Evolutionary conservation across 2,113 vertebrate species (phyloP).

Genomic region (Osmerus mordax): DNA sequence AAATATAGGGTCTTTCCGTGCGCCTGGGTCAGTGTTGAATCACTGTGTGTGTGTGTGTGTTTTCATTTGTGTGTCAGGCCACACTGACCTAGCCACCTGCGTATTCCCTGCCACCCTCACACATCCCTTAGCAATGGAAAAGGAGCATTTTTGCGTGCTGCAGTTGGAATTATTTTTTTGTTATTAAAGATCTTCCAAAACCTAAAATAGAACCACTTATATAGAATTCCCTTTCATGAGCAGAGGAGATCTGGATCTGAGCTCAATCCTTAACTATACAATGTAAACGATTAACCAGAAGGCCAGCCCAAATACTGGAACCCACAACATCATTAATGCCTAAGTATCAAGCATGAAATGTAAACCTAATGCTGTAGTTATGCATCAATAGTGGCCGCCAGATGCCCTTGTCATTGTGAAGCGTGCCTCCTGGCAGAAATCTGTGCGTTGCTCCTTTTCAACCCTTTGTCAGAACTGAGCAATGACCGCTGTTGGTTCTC

Average conservation of each 20-base stretch:
- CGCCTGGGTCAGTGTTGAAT: slow-evolving; percentile 16
- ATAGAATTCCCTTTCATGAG: background rate
- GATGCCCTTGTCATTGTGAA: slow-evolving; percentile 12
- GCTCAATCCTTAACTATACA: too few species aligned
- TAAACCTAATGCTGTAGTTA: background rate
- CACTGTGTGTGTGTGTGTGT: slow-evolving; percentile 22
- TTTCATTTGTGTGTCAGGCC: background rate
- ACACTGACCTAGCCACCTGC: slow-evolving; percentile 11
- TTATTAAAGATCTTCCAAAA: background rate
- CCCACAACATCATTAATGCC: too few species aligned
- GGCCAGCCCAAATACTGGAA: too few species aligned
- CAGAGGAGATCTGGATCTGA: too few species aligned
- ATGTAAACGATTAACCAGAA: too few species aligned
- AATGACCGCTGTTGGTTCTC: slow-evolving; percentile 11
- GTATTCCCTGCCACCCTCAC: slow-evolving; percentile 13
- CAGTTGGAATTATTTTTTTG: background rate
- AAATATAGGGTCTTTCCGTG: slow-evolving; percentile 54
- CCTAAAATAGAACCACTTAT: background rate
- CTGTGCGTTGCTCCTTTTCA: background rate
- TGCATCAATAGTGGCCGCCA: background rate
- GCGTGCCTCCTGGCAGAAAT: slow-evolving; percentile 9
- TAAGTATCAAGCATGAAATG: background rate
- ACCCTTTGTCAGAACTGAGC: slow-evolving; percentile 25
- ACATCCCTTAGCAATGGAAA: slow-evolving; percentile 41
- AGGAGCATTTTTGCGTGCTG: slow-evolving; percentile 29